Evolutionary conservation across 2,797 vertebrate species (phyloP), one percentile per base, ranked within the genome.

Genomic region (Eurystomus glaucurus): DNA sequence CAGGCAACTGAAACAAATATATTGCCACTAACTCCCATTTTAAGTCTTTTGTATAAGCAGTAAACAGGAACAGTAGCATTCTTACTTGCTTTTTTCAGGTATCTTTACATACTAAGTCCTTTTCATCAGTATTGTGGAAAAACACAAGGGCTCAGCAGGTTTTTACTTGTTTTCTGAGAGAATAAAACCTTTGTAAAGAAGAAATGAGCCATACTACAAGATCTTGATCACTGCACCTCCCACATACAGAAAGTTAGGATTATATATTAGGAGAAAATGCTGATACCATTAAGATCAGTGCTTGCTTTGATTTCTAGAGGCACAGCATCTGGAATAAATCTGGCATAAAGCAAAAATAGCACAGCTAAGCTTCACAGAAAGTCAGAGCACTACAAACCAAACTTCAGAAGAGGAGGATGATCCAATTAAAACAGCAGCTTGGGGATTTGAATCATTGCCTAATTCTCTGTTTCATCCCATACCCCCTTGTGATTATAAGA

Each of bases 361-460:
- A 85, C 29, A 93, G 61, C 50, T 90, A 85, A 93, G 76, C 65
- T 81, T 65, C 82, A 69, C 43, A 65, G 54, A 54, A 84, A 81
- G 76, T 37, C 29, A 15, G 35, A 87, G 68, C 16, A 74, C n/a
- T 75, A 82, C 45, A 90, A 92, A 70, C 50, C n/a, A 86, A 92
- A 92, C 45, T 85, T 58, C 88, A 95, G 68, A 91, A 83, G 29
- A 91, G 13, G 31, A 93, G 5, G 76, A 81, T 39, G 86, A 91
- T 95, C 85, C 83, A 97, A 88, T 90, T 81, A 94, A 68, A 77
- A 81, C 69, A 90, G 87, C 79, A 93, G 65, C 46, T n/a, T 77
- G 17, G 58, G 57, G 85, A 91, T 69, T 86, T 91, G 69, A 85
- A 85, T 88, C 76, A 61, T 11, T 94, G 79, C 62, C 58, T 71